Percentiles rank a stretch among this genome's conserved stretches.
Evolutionary conservation across 2,797 vertebrate genomes (phyloP).

Genomic region (Falco peregrinus): DNA sequence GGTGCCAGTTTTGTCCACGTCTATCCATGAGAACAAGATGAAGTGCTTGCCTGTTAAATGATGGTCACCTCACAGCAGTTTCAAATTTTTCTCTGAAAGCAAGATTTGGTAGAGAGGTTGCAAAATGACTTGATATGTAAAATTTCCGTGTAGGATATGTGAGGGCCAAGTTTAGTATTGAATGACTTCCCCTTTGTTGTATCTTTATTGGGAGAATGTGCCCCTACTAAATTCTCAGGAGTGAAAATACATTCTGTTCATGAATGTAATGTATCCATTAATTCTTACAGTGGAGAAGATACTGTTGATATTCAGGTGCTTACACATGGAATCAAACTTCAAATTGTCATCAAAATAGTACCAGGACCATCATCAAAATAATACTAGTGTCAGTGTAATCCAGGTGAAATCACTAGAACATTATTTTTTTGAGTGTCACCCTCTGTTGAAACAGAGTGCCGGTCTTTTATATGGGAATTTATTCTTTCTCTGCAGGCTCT

Average conservation of each 20-base stretch:
- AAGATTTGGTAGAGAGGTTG: not conserved
- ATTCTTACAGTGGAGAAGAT: not conserved
- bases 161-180: not conserved
- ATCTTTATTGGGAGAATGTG: not conserved
- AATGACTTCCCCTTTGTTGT: not conserved
- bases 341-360: not conserved
- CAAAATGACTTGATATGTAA: not conserved
- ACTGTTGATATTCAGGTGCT: not conserved
- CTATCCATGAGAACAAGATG: not conserved
- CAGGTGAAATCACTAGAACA: not conserved
- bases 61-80: not conserved
- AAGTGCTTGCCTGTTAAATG: constrained; percentile 4
- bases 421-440: not conserved
- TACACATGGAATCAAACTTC: not conserved
- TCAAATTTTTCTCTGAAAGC: not conserved
- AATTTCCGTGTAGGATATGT: not conserved
- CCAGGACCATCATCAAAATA: not conserved
- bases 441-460: not conserved
- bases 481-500: not conserved
- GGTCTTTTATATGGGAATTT: not conserved
- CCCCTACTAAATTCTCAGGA: not conserved
- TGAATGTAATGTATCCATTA: too few relatives aligned
- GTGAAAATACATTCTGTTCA: not conserved
- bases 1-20: not conserved
- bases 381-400: not conserved